Conservation (phyloP, 64 coral and sea anemone species). For the Montipora cactus region DNA sequence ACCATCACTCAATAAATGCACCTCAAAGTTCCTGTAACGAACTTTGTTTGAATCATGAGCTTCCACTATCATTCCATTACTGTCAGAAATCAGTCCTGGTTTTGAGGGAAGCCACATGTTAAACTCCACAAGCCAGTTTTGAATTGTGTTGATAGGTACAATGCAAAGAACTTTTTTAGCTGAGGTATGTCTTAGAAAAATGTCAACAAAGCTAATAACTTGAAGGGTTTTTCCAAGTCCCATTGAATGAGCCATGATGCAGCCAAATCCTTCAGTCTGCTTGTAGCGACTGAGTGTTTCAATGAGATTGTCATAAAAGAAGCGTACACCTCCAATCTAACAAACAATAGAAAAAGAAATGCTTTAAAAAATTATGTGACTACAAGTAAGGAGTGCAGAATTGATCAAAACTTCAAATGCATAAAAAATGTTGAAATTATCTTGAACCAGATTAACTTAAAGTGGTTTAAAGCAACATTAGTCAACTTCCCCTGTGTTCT, state of each 20-base stretch:
- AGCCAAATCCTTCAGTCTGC: constrained; percentile 93
- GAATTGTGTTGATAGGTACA: constrained; percentile 98
- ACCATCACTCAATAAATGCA: constrained; percentile 72
- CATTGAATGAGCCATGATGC: constrained; percentile 97
- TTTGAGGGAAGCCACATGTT: constrained; percentile 90
- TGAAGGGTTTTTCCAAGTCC: constrained; percentile 98
- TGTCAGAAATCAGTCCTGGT: constrained; percentile 1
- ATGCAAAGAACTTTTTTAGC: constrained; percentile 90
- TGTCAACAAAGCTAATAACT: constrained; percentile 88
- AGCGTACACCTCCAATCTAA: constrained; percentile 95
- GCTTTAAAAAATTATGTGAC: background rate
- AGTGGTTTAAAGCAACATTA: too few species aligned
- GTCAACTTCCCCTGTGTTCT: too few species aligned
- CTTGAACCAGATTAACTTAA: too few species aligned
- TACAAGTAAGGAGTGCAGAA: too few species aligned
- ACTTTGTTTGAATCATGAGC: constrained; percentile 15
- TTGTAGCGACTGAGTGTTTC: constrained; percentile 79
- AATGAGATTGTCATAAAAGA: constrained; percentile 94
- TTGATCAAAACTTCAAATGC: too few species aligned
- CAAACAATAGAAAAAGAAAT: background rate
- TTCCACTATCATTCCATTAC: constrained; percentile 27
- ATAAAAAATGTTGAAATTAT: too few species aligned
- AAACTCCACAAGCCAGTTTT: constrained; percentile 95
- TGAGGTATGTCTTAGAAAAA: constrained; percentile 79
- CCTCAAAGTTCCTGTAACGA: constrained; percentile 72